These are phyloP conservation scores for Microctenopoma stevenorrisi DNA, from an alignment of 2,797 vertebrate species.

Conservation along the genomic window DNA sequence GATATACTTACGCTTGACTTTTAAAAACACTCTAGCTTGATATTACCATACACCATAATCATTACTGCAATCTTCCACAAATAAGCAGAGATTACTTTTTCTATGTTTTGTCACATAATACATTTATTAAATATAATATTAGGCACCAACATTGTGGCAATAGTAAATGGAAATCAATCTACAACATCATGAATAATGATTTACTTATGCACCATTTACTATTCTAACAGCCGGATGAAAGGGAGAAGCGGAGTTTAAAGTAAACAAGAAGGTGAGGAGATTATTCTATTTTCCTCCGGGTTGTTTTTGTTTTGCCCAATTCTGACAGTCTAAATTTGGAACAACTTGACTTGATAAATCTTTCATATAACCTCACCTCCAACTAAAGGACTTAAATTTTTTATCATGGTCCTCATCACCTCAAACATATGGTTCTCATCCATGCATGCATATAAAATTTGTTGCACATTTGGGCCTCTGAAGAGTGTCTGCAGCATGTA, in stretches of 20 bases:
- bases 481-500: background rate
- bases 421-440: constrained; percentile 69
- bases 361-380: constrained; percentile 68
- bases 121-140: too few species aligned
- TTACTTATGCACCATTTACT: background rate
- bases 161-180: too few species aligned
- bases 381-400: constrained; percentile 70
- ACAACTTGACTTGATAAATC: constrained; percentile 55
- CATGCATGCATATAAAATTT: constrained; percentile 61
- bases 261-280: background rate
- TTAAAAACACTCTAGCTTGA: too few species aligned
- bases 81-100: background rate
- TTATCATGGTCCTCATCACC: constrained; percentile 64
- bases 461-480: constrained; percentile 40
- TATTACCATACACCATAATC: background rate
- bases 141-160: too few species aligned
- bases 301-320: constrained; percentile 42
- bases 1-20: too few species aligned
- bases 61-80: background rate
- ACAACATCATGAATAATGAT: background rate
- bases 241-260: background rate
- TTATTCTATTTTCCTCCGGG: background rate
- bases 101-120: too few species aligned
- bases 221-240: too few species aligned
- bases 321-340: constrained; percentile 62